Percentiles rank a stretch among this genome's conserved stretches.
phyloP scores from a whole-genome alignment of 2,888 invertebrate genomes.

The Synanthedon andrenaeformis region DNA sequence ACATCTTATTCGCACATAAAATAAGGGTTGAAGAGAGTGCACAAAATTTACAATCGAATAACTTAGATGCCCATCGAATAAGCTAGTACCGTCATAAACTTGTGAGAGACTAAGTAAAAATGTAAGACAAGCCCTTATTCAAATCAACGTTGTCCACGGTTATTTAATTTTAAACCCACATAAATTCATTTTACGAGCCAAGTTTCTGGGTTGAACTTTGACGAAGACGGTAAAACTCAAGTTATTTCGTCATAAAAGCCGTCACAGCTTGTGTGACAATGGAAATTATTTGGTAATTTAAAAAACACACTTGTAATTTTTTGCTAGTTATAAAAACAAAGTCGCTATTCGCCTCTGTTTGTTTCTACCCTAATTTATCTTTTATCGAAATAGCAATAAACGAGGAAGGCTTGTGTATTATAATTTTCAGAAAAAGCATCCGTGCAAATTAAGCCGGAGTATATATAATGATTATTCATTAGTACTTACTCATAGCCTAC shows the following conservation, averaged over 20 bases:
- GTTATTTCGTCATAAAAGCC: neutral
- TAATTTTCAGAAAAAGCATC: neutral
- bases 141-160: neutral
- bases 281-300: neutral
- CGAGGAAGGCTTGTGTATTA: neutral
- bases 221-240: neutral
- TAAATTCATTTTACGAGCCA: conserved; percentile 16
- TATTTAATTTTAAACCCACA: conserved; percentile 14
- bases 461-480: neutral
- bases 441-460: neutral
- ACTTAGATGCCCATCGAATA: too few species aligned
- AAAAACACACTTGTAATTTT: neutral
- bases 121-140: neutral
- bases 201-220: conserved; percentile 6
- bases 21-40: too few species aligned
- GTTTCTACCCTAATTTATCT: too few species aligned
- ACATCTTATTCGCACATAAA: too few species aligned
- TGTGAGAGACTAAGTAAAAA: neutral
- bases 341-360: too few species aligned
- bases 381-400: too few species aligned
- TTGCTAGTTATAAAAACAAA: too few species aligned
- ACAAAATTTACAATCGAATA: too few species aligned
- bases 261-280: neutral
- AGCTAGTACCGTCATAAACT: too few species aligned
- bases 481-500: too few species aligned